These are phyloP conservation scores for Drosophila picticornis DNA, from an alignment of 2,888 invertebrate species.

Conservation along the genomic window DNA sequence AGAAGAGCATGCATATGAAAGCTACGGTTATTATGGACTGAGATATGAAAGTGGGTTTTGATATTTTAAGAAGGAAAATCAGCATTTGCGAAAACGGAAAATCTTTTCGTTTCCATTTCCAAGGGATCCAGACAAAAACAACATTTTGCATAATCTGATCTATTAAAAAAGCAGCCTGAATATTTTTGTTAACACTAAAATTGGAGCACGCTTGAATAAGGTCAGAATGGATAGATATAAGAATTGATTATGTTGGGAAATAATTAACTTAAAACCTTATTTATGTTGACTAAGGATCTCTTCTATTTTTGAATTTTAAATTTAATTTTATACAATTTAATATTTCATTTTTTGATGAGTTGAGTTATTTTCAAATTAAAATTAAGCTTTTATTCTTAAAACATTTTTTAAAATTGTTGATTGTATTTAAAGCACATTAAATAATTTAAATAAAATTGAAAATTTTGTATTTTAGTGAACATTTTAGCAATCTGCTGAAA, in stretches of 20 bases:
- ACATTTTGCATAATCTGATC: not conserved
- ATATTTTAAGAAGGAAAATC: not conserved
- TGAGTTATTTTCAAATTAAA: not conserved
- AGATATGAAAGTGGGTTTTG: not conserved
- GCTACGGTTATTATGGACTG: not conserved
- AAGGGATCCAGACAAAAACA: not conserved
- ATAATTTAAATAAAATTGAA: not conserved
- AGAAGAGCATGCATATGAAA: fast-evolving
- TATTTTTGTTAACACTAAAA: not conserved
- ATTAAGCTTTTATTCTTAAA: not conserved
- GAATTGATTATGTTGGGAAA: not conserved
- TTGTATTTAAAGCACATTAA: not conserved
- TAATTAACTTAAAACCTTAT: not conserved
- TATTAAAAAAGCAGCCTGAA: fast-evolving
- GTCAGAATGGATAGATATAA: not conserved
- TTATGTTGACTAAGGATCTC: not conserved
- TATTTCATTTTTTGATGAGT: not conserved
- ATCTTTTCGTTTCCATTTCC: not conserved
- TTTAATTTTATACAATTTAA: not conserved
- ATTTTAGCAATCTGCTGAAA: not conserved
- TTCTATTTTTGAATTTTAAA: not conserved
- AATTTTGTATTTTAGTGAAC: not conserved
- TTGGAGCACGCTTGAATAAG: not conserved
- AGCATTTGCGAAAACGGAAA: not conserved
- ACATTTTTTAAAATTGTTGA: not conserved